A percentile compares a stretch with the other conserved stretches of the same genome.
Evolutionary conservation across 2,888 invertebrate species (phyloP).

Genomic region (Magallana nippona): DNA sequence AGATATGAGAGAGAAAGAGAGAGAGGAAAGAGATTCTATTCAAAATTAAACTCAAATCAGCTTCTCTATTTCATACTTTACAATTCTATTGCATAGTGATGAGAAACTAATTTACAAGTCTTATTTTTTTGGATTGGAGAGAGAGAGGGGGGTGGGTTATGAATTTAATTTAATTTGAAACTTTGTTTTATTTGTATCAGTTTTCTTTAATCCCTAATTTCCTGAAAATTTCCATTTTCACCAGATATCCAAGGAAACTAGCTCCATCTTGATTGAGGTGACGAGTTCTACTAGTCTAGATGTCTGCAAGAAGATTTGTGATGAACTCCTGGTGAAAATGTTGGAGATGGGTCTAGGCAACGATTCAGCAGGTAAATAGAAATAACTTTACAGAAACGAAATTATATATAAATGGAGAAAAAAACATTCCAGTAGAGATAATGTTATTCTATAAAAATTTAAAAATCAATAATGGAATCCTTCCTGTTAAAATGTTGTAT

Average conservation of each 20-base stretch:
- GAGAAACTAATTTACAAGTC: no score
- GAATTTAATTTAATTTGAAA: no score
- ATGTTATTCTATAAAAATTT: background rate
- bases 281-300: constrained; percentile 86
- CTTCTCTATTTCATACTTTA: no score
- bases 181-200: no score
- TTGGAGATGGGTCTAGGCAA: constrained; percentile 80
- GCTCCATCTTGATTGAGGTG: constrained; percentile 87
- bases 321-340: constrained; percentile 85
- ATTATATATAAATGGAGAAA: background rate
- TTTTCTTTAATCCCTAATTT: no score
- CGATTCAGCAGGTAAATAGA: background rate
- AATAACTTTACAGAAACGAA: background rate
- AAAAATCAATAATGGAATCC: no score
- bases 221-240: constrained; percentile 39
- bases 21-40: background rate
- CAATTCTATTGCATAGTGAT: no score
- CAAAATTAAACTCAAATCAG: no score
- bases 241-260: constrained; percentile 86
- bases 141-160: background rate
- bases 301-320: constrained; percentile 85
- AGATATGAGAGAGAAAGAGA: background rate
- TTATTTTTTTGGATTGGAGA: background rate
- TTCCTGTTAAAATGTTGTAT: no score
- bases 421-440: background rate